Evolutionary conservation across 2,888 invertebrate genomes (phyloP).

Genomic region (Lagria hirta): DNA sequence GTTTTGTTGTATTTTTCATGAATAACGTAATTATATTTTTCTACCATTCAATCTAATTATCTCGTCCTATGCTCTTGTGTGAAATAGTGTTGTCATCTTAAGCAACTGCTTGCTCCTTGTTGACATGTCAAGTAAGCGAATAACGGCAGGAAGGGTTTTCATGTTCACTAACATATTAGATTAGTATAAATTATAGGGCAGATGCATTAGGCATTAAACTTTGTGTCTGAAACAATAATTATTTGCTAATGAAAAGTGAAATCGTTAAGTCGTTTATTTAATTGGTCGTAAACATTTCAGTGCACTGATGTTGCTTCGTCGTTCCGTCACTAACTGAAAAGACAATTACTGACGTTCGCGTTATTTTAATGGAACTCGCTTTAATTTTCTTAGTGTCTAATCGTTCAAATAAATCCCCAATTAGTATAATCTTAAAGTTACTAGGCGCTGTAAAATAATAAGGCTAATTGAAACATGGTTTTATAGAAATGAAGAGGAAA

Average conservation of each 20-base stretch:
- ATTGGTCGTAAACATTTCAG: conserved; percentile 42
- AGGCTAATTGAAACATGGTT: too few relatives aligned
- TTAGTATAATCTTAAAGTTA: conserved; percentile 34
- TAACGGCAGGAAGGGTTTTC: conserved; percentile 20
- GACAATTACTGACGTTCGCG: conserved; percentile 25
- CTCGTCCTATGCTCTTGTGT: conserved; percentile 1
- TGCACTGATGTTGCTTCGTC: conserved; percentile 20
- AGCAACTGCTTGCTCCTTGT: conserved; percentile 12
- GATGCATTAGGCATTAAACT: conserved; percentile 19
- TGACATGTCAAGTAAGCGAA: conserved; percentile 20
- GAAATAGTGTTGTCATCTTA: conserved; percentile 22
- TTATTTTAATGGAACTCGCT: conserved; percentile 36
- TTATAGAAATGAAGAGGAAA: too few relatives aligned
- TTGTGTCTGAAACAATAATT: conserved; percentile 32
- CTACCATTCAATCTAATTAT: conserved; percentile 21
- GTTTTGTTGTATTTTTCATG: too few relatives aligned
- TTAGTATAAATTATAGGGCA: conserved; percentile 23
- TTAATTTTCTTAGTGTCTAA: conserved; percentile 34
- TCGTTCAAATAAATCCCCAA: conserved; percentile 38
- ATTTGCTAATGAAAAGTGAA: conserved; percentile 42
- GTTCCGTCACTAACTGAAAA: conserved; percentile 15
- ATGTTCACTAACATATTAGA: conserved; percentile 19
- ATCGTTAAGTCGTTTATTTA: conserved; percentile 40
- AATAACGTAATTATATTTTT: too few relatives aligned
- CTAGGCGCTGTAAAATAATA: too few relatives aligned